Conservation (phyloP, 2,797 vertebrate species). For the Schizothorax lantsangensis region DNA sequence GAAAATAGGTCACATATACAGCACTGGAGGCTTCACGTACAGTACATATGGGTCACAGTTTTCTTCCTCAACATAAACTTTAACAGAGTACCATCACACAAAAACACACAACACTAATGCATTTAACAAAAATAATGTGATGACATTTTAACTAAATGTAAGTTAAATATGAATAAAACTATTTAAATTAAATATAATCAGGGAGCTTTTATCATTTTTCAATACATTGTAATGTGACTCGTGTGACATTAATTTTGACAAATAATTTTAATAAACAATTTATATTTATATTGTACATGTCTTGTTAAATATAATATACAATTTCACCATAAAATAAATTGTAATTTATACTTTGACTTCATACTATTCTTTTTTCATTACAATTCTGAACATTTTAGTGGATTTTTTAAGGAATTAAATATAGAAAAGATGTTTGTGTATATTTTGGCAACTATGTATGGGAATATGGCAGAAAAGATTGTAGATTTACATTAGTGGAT, state of each 20-base stretch:
- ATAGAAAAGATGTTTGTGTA: not conserved
- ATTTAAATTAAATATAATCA: not conserved
- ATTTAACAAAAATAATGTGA: not conserved
- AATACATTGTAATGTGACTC: not conserved
- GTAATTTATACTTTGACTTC: not conserved
- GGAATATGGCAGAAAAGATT: not conserved
- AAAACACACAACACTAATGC: slow-evolving; percentile 5
- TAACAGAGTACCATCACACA: not conserved
- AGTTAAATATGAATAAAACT: not conserved
- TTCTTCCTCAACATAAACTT: not conserved
- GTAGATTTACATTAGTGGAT: not conserved
- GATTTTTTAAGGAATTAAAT: not conserved
- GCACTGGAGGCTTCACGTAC: slow-evolving; percentile 6
- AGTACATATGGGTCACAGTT: slow-evolving; percentile 62
- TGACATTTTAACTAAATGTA: not conserved
- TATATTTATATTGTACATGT: not conserved
- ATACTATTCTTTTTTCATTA: not conserved
- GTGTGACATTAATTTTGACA: not conserved
- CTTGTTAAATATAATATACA: not conserved
- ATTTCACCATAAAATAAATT: not conserved
- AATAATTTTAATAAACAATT: not conserved
- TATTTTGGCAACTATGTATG: slow-evolving; percentile 5
- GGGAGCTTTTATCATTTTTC: not conserved
- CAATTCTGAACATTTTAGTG: not conserved
- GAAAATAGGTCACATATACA: slow-evolving; percentile 62